phyloP scores from a whole-genome alignment of 1,140 invertebrate genomes.

The Caenorhabditis remanei region DNA sequence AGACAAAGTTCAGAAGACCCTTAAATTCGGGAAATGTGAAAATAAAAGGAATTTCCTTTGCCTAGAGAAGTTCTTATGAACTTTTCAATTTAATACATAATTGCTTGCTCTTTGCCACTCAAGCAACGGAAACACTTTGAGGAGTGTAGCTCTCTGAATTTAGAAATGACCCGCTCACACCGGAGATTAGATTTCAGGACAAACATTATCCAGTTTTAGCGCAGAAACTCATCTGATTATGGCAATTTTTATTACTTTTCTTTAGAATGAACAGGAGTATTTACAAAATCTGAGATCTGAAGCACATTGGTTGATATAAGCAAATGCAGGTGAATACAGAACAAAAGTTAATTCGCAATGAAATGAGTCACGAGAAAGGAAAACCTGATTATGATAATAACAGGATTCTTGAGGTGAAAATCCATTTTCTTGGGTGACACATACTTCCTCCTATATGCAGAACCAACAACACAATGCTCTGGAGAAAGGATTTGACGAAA shows the following conservation, averaged over 20 bases:
- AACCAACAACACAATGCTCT: slow-evolving; percentile 27
- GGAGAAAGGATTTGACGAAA: not conserved
- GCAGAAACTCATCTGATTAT: not conserved
- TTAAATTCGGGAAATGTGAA: not conserved
- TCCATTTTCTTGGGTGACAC: not conserved
- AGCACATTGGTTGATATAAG: too few relatives aligned
- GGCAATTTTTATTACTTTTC: too few relatives aligned
- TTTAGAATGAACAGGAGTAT: too few relatives aligned
- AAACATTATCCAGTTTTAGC: slow-evolving; percentile 17
- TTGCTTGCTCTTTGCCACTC: slow-evolving; percentile 1
- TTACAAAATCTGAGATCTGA: too few relatives aligned
- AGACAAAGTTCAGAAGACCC: not conserved
- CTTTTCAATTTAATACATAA: slow-evolving; percentile 29
- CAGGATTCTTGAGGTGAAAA: not conserved
- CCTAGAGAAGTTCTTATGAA: not conserved
- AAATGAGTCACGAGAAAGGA: not conserved
- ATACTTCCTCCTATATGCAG: slow-evolving; percentile 1
- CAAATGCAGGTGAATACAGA: too few relatives aligned
- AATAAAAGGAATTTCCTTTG: not conserved
- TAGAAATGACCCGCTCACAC: slow-evolving; percentile 20
- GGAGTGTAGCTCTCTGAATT: slow-evolving; percentile 6
- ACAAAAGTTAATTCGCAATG: not conserved
- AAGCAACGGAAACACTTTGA: slow-evolving; percentile 10
- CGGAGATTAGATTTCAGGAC: slow-evolving; percentile 39
- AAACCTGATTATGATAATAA: slow-evolving; percentile 25